Conservation (phyloP, 2,113 vertebrate genomes). For the Spilogale gracilis region DNA sequence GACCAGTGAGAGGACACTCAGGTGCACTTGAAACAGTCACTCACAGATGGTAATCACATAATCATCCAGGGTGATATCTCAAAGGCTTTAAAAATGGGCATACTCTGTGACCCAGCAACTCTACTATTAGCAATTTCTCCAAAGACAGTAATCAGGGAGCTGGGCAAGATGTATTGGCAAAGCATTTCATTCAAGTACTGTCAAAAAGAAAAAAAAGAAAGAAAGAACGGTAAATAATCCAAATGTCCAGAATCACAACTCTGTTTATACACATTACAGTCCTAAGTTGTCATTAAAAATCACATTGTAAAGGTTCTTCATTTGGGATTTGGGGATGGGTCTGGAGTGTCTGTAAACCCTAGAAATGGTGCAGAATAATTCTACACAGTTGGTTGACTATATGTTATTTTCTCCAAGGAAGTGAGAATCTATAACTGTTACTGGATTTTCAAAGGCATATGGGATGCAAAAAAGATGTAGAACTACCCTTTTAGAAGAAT, state of each 20-base stretch:
- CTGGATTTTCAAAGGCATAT: constrained; percentile 15
- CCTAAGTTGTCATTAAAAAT: background rate
- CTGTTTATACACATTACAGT: background rate
- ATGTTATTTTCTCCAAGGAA: background rate
- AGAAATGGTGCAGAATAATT: background rate
- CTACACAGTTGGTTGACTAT: background rate
- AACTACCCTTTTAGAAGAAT: background rate
- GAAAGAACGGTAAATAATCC: background rate
- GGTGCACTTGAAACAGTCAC: background rate
- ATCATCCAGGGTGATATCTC: background rate
- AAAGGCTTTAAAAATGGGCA: background rate
- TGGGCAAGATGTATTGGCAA: background rate
- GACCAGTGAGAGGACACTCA: background rate
- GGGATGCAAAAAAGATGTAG: background rate
- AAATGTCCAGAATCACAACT: background rate
- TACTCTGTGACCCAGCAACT: background rate
- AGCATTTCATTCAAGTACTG: background rate
- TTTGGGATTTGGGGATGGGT: background rate
- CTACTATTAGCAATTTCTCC: background rate
- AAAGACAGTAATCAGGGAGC: constrained; percentile 3
- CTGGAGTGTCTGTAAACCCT: background rate
- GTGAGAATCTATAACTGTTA: background rate
- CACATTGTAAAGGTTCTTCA: background rate
- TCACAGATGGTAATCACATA: background rate
- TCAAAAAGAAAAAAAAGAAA: background rate